Percentiles rank a stretch among this genome's conserved stretches.
phyloP scores from a whole-genome alignment of 37 sponge, comb jelly and placozoan genomes.

The Diacarnus erythraeanus region DNA sequence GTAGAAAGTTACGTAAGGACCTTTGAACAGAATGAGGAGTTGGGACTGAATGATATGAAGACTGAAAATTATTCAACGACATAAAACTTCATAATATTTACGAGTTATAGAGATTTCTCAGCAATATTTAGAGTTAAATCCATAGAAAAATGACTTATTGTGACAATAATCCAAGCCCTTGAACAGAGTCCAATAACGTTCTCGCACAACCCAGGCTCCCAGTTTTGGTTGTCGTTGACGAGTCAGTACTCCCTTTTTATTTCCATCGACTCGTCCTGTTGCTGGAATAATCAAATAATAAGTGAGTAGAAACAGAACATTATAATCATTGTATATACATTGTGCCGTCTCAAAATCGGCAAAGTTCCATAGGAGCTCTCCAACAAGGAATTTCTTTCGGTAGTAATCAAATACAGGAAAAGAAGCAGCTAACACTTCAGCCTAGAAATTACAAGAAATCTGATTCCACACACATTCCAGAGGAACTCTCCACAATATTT shows the following conservation, averaged over 20 bases:
- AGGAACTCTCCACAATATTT: no score
- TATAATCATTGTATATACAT: slow-evolving; percentile 17
- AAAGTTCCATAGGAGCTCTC: slow-evolving; percentile 78
- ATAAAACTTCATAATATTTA: neutral
- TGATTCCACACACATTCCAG: no score
- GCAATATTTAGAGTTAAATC: neutral
- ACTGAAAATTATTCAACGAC: slow-evolving; percentile 46
- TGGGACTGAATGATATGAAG: slow-evolving; percentile 92
- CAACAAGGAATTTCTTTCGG: slow-evolving; percentile 48
- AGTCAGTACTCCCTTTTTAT: slow-evolving; percentile 61
- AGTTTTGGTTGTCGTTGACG: slow-evolving; percentile 73
- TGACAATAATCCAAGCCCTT: neutral
- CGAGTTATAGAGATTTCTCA: neutral
- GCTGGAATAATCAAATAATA: neutral
- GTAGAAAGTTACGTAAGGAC: slow-evolving; percentile 76
- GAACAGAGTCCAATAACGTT: slow-evolving; percentile 42
- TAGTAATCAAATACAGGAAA: slow-evolving; percentile 52
- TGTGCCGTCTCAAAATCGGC: slow-evolving; percentile 63
- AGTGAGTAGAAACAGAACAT: neutral
- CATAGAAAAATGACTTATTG: neutral
- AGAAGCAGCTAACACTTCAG: neutral
- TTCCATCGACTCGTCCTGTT: slow-evolving; percentile 43
- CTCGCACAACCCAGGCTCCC: slow-evolving; percentile 48
- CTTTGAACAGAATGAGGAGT: slow-evolving; percentile 81
- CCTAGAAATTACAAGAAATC: neutral